Percentiles rank a stretch among this genome's conserved stretches.
Conservation (phyloP, 2,888 invertebrate genomes). For the Nycteola revayana region DNA sequence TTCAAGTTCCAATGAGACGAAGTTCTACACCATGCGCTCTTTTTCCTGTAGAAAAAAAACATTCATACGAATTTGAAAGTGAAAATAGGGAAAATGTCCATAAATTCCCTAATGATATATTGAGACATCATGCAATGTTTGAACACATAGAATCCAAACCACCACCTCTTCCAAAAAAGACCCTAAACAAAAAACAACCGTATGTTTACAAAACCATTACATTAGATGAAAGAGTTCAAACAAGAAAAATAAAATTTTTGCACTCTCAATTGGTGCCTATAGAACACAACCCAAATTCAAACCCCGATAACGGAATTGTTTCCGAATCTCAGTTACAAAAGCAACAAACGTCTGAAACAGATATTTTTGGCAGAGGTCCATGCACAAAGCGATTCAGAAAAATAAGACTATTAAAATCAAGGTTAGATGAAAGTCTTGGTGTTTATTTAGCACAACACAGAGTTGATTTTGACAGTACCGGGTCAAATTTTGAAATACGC, state of each 20-base stretch:
- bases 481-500: constrained; percentile 82
- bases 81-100: constrained; percentile 48
- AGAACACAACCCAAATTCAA: constrained; percentile 57
- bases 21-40: constrained; percentile 76
- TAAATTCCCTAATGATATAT: constrained; percentile 38
- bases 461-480: constrained; percentile 74
- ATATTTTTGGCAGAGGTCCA: constrained; percentile 80
- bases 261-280: constrained; percentile 66
- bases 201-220: constrained; percentile 73
- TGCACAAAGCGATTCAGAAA: constrained; percentile 84
- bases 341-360: constrained; percentile 53
- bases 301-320: constrained; percentile 48
- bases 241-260: constrained; percentile 74
- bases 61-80: constrained; percentile 57
- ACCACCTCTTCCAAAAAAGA: constrained; percentile 74
- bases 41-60: constrained; percentile 64
- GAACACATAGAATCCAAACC: constrained; percentile 68
- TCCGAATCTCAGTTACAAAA: constrained; percentile 54
- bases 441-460: constrained; percentile 86
- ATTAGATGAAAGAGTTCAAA: constrained; percentile 74
- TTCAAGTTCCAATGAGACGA: constrained; percentile 65
- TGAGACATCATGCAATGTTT: constrained; percentile 38
- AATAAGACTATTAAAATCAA: constrained; percentile 85
- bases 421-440: constrained; percentile 86
- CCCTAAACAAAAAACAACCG: constrained; percentile 64